These are phyloP conservation scores for Bedellia somnulentella DNA, from an alignment of 2,888 invertebrate species.

Conservation along the genomic window DNA sequence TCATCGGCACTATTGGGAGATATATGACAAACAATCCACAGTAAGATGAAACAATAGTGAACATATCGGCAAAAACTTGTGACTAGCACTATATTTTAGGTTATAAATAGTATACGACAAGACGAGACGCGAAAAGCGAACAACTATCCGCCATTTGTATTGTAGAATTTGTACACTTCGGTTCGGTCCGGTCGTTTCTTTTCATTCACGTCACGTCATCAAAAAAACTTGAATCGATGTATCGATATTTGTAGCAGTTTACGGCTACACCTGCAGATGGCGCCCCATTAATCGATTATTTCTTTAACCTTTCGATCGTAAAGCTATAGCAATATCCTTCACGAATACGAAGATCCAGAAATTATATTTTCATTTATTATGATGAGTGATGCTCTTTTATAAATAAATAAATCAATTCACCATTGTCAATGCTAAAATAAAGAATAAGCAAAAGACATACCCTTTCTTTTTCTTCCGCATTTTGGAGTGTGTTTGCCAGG, in stretches of 20 bases:
- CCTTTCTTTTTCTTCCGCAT: too few species aligned
- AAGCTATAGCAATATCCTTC: neutral
- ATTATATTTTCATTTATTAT: constrained; percentile 12
- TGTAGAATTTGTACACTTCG: too few species aligned
- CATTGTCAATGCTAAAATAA: too few species aligned
- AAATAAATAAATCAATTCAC: too few species aligned
- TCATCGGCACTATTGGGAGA: constrained; percentile 53
- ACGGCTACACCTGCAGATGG: constrained; percentile 23
- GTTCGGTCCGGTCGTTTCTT: too few species aligned
- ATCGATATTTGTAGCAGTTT: constrained; percentile 7
- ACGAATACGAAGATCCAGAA: constrained; percentile 5
- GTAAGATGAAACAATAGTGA: constrained; percentile 54
- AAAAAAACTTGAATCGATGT: constrained; percentile 16
- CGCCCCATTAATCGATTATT: constrained; percentile 12
- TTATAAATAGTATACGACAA: constrained; percentile 47
- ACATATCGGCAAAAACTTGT: constrained; percentile 62
- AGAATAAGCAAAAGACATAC: too few species aligned
- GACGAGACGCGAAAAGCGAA: constrained; percentile 51
- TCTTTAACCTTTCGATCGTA: neutral
- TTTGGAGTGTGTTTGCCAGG: too few species aligned
- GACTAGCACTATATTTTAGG: constrained; percentile 48
- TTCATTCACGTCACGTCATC: constrained; percentile 56
- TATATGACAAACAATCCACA: constrained; percentile 54
- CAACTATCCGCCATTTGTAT: constrained; percentile 58
- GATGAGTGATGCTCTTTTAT: too few species aligned